These are phyloP conservation scores for Macaria notata DNA, from an alignment of 2,888 invertebrate genomes.

Conservation along the genomic window DNA sequence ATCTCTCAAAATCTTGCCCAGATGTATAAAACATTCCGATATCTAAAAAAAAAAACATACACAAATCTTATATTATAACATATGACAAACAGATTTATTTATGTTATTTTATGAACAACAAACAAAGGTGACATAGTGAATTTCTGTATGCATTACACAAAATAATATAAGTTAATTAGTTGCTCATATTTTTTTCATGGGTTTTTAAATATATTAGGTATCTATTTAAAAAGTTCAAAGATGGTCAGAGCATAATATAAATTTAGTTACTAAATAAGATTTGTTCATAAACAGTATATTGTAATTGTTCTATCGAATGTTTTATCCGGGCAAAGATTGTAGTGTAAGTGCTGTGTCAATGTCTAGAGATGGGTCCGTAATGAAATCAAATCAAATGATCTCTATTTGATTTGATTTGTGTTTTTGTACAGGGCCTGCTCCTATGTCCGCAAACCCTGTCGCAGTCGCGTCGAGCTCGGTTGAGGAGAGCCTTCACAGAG, in stretches of 20 bases:
- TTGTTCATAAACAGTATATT: no score
- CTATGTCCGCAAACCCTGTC: conserved; percentile 95
- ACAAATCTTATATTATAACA: no score
- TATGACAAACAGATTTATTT: no score
- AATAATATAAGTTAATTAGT: no score
- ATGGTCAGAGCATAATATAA: no score
- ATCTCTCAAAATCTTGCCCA: conserved; percentile 25
- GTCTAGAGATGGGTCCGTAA: conserved; percentile 56
- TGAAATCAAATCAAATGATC: conserved; percentile 60
- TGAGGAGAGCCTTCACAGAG: conserved; percentile 94
- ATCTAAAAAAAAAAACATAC: background rate
- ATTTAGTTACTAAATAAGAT: no score
- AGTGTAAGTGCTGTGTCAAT: conserved; percentile 75
- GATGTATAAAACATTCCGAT: background rate
- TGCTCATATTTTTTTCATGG: no score
- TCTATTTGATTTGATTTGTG: conserved; percentile 62
- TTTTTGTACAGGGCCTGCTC: conserved; percentile 89
- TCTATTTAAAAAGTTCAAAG: no score
- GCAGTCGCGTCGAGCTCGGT: conserved; percentile 92
- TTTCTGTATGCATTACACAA: no score
- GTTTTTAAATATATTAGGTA: no score
- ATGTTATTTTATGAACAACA: no score
- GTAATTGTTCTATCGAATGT: conserved; percentile 28
- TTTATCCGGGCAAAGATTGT: conserved; percentile 31
- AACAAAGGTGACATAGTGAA: no score